Evolutionary conservation across 1,140 invertebrate genomes (phyloP).

Genomic region (Meloidogyne exigua): DNA sequence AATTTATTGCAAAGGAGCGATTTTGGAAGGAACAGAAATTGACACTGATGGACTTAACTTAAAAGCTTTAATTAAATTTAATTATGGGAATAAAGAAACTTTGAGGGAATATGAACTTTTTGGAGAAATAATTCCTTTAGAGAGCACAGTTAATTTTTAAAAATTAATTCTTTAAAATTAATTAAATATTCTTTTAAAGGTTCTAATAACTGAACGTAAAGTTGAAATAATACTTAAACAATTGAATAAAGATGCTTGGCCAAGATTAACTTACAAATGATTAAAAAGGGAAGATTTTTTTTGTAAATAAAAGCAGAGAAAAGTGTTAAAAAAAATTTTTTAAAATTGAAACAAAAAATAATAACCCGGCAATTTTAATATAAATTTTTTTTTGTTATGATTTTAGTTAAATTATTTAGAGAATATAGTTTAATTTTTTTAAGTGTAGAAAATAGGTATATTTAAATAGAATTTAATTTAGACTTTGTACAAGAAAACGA

Average conservation of each 20-base stretch:
- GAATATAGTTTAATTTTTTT: no score
- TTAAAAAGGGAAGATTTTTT: not conserved
- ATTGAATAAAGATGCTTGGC: constrained; percentile 79
- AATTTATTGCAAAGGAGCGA: constrained; percentile 70
- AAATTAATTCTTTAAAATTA: not conserved
- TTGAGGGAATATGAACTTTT: constrained; percentile 78
- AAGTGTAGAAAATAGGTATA: no score
- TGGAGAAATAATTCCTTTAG: constrained; percentile 72
- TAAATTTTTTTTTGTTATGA: no score
- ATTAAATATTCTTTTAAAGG: constrained; percentile 65
- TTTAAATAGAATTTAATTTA: no score
- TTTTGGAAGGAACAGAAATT: constrained; percentile 75
- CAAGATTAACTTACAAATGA: constrained; percentile 43
- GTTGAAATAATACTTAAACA: constrained; percentile 90
- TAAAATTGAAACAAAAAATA: not conserved
- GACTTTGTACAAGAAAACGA: no score
- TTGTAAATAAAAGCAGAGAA: constrained; percentile 1
- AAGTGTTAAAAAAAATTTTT: not conserved
- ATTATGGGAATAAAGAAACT: constrained; percentile 76
- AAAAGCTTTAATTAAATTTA: constrained; percentile 76
- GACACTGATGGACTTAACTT: constrained; percentile 82
- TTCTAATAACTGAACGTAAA: constrained; percentile 84
- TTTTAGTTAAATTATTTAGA: no score
- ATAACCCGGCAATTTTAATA: no score
- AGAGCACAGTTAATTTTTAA: constrained; percentile 66